phyloP scores from a whole-genome alignment of 2,888 invertebrate species.

The Temnothorax ravouxi region DNA sequence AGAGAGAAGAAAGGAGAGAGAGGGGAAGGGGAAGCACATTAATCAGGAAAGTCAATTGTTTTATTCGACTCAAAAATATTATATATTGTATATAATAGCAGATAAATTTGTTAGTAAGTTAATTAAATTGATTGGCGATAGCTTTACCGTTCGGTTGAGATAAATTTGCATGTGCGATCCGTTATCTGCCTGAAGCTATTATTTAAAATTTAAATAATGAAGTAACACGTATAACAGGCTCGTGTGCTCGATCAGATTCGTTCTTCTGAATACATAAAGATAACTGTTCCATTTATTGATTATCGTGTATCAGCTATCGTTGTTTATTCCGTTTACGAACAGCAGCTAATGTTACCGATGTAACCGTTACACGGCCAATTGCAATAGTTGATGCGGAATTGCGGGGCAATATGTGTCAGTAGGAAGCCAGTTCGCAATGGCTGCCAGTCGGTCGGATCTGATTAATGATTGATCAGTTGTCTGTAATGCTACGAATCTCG shows the following conservation, averaged over 20 bases:
- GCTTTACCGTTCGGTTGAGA: neutral
- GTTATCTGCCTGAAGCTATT: neutral
- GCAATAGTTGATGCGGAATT: conserved; percentile 57
- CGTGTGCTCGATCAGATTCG: neutral
- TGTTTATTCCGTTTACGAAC: conserved; percentile 31
- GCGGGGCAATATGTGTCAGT: conserved; percentile 62
- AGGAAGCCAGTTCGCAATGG: conserved; percentile 45
- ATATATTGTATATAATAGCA: neutral
- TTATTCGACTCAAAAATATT: neutral
- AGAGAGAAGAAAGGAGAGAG: neutral
- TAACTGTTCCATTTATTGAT: conserved; percentile 2
- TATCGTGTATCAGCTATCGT: neutral
- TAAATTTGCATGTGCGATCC: neutral
- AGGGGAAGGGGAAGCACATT: neutral
- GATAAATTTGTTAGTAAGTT: neutral
- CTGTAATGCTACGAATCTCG: conserved; percentile 59
- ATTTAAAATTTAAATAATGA: conserved; percentile 28
- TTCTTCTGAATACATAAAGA: neutral
- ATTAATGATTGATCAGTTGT: conserved; percentile 63
- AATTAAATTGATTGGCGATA: conserved; percentile 2
- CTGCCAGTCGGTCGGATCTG: conserved; percentile 65
- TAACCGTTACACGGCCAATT: conserved; percentile 36
- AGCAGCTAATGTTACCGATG: conserved; percentile 31
- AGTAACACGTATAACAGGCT: conserved; percentile 7
- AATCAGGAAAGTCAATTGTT: neutral